Conservation (phyloP, 2,888 invertebrate genomes). For the Poecilobothrus nobilitatus region DNA sequence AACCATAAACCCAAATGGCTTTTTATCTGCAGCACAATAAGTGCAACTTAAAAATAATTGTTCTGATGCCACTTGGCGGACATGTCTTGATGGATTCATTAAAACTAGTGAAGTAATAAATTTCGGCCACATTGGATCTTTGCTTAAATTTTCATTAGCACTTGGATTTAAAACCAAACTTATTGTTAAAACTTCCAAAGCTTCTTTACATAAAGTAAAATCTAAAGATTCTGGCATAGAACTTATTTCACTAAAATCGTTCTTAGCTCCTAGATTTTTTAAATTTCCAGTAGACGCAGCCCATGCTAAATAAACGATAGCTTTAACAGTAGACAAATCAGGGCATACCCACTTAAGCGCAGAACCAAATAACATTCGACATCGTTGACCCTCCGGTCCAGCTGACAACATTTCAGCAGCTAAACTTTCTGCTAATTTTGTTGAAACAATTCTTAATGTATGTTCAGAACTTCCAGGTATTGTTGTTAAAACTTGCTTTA, state of each 20-base stretch:
- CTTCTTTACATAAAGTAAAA: constrained; percentile 73
- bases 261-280: constrained; percentile 56
- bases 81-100: constrained; percentile 65
- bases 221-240: constrained; percentile 59
- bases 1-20: constrained; percentile 42
- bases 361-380: constrained; percentile 47
- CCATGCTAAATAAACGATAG: constrained; percentile 70
- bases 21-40: constrained; percentile 42
- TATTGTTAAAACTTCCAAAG: constrained; percentile 84
- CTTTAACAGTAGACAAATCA: constrained; percentile 61
- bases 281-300: constrained; percentile 66
- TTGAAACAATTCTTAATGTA: constrained; percentile 73
- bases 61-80: constrained; percentile 44
- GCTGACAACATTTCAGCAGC: constrained; percentile 57
- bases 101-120: constrained; percentile 84
- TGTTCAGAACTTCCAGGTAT: constrained; percentile 76
- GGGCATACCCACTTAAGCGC: constrained; percentile 62
- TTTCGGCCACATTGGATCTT: constrained; percentile 77
- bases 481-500: constrained; percentile 75
- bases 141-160: constrained; percentile 70
- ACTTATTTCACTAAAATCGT: constrained; percentile 42
- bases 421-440: constrained; percentile 71
- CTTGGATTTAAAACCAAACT: constrained; percentile 84
- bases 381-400: constrained; percentile 46
- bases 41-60: constrained; percentile 43